Percentiles rank a stretch among this genome's conserved stretches.
phyloP scores from a whole-genome alignment of 2,888 invertebrate species.

The Tenodera sinensis region DNA sequence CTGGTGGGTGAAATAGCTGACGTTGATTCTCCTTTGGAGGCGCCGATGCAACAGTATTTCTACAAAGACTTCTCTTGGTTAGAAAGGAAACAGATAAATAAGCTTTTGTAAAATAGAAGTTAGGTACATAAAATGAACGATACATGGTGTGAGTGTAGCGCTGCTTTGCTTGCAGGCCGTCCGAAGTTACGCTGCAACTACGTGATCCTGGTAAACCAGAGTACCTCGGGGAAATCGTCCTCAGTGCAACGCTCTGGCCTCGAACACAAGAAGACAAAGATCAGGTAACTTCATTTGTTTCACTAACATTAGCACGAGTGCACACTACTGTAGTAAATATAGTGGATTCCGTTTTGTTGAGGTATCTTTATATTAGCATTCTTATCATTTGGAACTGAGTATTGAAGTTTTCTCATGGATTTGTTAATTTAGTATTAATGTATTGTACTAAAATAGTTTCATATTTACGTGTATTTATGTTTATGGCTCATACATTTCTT shows the following conservation, averaged over 20 bases:
- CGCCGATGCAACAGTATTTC: no score
- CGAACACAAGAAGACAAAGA: conserved; percentile 93
- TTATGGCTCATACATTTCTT: neutral
- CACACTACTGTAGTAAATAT: neutral
- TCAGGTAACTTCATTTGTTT: conserved; percentile 58
- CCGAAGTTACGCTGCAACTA: conserved; percentile 74
- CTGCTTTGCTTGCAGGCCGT: no score
- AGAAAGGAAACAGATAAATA: no score
- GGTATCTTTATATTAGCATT: neutral
- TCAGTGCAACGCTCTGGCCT: conserved; percentile 83
- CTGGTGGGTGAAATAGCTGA: no score
- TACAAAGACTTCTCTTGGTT: no score
- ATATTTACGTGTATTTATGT: neutral
- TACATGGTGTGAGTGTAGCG: no score
- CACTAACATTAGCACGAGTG: neutral
- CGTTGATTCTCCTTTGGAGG: no score
- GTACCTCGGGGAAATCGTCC: conserved; percentile 78
- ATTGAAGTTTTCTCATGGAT: neutral
- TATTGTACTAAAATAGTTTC: neutral
- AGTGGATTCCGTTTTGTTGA: no score
- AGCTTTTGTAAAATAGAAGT: no score
- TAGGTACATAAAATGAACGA: no score
- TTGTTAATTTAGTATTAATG: neutral
- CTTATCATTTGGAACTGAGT: neutral
- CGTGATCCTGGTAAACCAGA: conserved; percentile 68